Percentiles rank a stretch among this genome's conserved stretches.
phyloP scores from a whole-genome alignment of 2,888 invertebrate genomes.

The Bursaphelenchus okinawaensis region DNA sequence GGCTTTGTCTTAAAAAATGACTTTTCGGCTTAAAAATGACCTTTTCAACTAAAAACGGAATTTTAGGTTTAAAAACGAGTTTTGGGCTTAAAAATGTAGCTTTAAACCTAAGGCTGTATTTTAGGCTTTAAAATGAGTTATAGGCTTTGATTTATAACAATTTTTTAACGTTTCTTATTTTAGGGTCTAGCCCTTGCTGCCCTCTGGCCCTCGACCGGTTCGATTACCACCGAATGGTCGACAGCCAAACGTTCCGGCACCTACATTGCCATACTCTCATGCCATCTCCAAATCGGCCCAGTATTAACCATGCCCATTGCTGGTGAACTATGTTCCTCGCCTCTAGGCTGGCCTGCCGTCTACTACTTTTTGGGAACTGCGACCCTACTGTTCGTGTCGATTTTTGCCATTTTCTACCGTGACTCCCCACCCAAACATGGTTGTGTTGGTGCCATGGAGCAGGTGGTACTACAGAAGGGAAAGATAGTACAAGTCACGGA shows the following conservation, averaged over 20 bases:
- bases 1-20: no score
- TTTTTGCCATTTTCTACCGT: constrained; percentile 6
- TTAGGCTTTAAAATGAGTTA: no score
- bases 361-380: constrained; percentile 31
- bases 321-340: constrained; percentile 29
- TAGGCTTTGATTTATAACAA: no score
- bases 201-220: constrained; percentile 19
- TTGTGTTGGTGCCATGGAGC: background rate
- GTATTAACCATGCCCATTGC: constrained; percentile 27
- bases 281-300: constrained; percentile 29
- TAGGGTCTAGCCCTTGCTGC: constrained; percentile 13
- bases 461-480: background rate
- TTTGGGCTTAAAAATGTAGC: no score
- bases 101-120: no score
- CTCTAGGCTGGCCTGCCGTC: constrained; percentile 33
- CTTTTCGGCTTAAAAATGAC: no score
- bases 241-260: constrained; percentile 24
- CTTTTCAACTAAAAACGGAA: no score
- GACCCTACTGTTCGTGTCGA: constrained; percentile 21
- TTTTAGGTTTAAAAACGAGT: no score
- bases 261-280: constrained; percentile 28
- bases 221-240: constrained; percentile 27
- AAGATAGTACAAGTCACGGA: background rate
- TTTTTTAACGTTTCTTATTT: no score
- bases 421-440: background rate